Base-by-base conservation (phyloP, 1,140 invertebrate genomes). In the Ooceraea biroi region DNA sequence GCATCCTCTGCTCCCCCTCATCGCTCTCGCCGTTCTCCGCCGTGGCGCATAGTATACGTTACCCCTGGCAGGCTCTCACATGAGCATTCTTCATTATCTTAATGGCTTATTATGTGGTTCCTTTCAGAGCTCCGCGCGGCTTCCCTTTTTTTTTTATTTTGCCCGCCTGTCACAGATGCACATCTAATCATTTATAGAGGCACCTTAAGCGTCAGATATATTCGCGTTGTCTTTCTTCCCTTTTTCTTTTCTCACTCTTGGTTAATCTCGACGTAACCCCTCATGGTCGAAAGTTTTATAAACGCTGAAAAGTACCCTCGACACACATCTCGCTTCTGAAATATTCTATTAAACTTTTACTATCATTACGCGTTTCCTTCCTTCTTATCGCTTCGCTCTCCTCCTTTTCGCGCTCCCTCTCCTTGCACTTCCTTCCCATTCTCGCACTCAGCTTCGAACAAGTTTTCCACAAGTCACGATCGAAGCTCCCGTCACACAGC, bases 381-480 rank as follows among this genome's bases (percentile, higher is more conserved):
- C 22, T 27, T 60, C 44, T 80, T 80, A 69, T 58, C 76, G 52
- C 17, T 41, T 66, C 27, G 14, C 12, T 52, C 30, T 48, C 25
- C 52, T 50, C 25, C 2, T 7, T 36, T 7, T 36, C 36, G 2
- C 36, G 2, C 36, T 36, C 11, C 3, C 22, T 63, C 14, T 65
- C 46, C 44, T 50, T 5, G 48, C 63, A 41, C 19, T 63, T 25
- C 65, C 12, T 55, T 50, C n/a, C 46, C 60, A 76, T 46, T 27
- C 25, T 25, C 30, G 17, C 57, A 27, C n/a, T 25, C 55, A 80
- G 52, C 76, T 69, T 52, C 22, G 41, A 69, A 46, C 78, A 89
- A 87, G 73, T 89, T 89, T 89, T 74, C 85, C 55, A 76, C 83
- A 66, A 87, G 83, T 89, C 83, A 83, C 68, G 83, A 82, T 87